Evolutionary conservation across 2,113 vertebrate species (phyloP).

Genomic region (Myotis brandtii): DNA sequence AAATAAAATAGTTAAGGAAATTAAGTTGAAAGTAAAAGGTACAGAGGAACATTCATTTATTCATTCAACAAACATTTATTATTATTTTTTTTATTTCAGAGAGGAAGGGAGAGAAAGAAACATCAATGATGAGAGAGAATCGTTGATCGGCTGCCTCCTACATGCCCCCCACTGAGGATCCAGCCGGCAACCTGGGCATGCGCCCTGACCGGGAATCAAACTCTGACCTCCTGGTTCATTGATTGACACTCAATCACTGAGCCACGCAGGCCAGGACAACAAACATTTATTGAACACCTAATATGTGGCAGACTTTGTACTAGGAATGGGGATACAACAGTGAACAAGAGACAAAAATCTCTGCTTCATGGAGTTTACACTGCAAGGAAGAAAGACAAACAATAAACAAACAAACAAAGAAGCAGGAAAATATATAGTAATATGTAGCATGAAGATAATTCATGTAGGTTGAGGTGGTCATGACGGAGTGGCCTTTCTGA

Average conservation of each 20-base stretch:
- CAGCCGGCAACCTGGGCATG: no score
- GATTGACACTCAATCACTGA: no score
- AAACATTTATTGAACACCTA: neutral
- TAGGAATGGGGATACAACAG: neutral
- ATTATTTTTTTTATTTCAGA: no score
- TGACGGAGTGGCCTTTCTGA: neutral
- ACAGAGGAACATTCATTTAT: neutral
- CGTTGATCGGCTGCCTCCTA: no score
- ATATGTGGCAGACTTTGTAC: neutral
- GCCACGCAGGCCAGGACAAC: neutral
- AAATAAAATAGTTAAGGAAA: conserved; percentile 21
- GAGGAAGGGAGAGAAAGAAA: no score
- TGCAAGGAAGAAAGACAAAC: neutral
- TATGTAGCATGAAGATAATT: neutral
- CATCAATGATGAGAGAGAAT: no score
- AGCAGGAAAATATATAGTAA: neutral
- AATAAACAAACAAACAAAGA: neutral
- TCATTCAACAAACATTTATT: neutral
- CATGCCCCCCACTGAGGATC: no score
- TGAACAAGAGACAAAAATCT: neutral
- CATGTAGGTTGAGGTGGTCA: neutral
- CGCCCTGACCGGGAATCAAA: no score
- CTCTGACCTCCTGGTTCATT: no score
- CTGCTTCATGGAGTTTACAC: neutral
- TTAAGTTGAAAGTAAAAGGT: conserved; percentile 25